A percentile compares a stretch with the other conserved stretches of the same genome.
Conservation (phyloP, 2,888 invertebrate genomes). For the Heliconius sara region DNA sequence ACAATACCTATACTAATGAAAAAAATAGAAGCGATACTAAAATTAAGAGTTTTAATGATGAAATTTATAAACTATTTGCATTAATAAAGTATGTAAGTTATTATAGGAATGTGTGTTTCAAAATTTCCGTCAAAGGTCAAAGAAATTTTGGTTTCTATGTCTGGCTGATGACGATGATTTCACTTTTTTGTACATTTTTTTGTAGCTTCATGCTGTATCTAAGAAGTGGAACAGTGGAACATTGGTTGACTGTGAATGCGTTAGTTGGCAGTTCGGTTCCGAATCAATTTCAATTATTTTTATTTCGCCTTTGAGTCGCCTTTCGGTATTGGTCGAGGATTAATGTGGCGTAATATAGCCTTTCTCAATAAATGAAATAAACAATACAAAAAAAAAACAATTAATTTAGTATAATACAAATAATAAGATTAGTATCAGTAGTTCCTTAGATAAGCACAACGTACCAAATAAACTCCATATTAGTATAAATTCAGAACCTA, state of each 20-base stretch:
- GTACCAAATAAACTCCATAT: neutral
- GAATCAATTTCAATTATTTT: too few relatives aligned
- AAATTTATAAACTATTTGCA: slow-evolving; percentile 30
- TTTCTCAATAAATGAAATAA: too few relatives aligned
- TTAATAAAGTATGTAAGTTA: neutral
- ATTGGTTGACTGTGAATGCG: too few relatives aligned
- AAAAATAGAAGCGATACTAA: slow-evolving; percentile 34
- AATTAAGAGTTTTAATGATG: slow-evolving; percentile 26
- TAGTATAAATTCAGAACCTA: neutral
- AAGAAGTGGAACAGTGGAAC: too few relatives aligned
- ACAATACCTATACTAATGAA: slow-evolving; percentile 24
- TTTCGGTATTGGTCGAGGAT: too few relatives aligned
- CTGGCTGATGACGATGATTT: neutral
- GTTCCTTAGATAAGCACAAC: neutral
- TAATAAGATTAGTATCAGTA: neutral
- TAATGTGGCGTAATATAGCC: too few relatives aligned
- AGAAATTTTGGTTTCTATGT: neutral
- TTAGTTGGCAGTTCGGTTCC: too few relatives aligned
- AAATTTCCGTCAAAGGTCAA: neutral
- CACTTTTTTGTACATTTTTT: too few relatives aligned
- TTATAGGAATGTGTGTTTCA: neutral
- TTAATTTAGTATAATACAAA: too few relatives aligned
- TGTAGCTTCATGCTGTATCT: too few relatives aligned
- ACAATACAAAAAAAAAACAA: too few relatives aligned
- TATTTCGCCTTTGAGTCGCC: too few relatives aligned